Conservation (phyloP, 2,888 invertebrate species). For the Strigamia transsilvanica region DNA sequence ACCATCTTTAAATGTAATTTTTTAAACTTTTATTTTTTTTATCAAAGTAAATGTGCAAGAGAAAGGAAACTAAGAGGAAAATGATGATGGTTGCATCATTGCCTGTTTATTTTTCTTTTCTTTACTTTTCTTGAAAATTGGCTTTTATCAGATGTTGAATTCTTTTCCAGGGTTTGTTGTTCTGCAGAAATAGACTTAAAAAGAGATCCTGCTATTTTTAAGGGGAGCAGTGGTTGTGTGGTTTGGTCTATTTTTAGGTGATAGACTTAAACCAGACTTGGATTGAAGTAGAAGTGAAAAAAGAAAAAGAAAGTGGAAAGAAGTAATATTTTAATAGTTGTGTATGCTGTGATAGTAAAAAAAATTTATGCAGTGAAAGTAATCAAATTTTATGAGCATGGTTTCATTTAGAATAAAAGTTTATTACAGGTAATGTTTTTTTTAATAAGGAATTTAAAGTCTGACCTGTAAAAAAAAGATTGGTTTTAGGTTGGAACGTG, state of each 20-base stretch:
- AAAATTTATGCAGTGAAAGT: not conserved
- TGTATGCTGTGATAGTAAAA: not conserved
- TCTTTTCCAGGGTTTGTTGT: not conserved
- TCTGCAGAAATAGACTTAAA: not conserved
- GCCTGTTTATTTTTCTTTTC: not conserved
- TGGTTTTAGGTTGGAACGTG: too few species aligned
- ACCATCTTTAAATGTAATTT: not conserved
- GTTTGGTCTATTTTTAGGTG: not conserved
- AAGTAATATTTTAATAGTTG: not conserved
- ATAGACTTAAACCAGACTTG: not conserved
- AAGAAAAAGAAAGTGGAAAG: not conserved
- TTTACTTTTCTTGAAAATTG: not conserved
- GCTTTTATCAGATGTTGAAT: conserved; percentile 32
- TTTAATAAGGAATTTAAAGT: too few species aligned
- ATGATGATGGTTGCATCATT: not conserved
- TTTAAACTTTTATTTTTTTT: not conserved
- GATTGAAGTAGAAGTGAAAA: not conserved
- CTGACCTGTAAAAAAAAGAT: too few species aligned
- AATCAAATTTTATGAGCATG: not conserved
- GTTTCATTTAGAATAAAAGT: not conserved
- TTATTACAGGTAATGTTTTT: not conserved
- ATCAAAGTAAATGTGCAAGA: not conserved
- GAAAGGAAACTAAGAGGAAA: not conserved
- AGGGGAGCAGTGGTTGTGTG: not conserved
- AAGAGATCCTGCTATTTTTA: not conserved